Percentiles rank a stretch among this genome's conserved stretches.
These are phyloP conservation scores for Arbacia lixula DNA, from an alignment of 53 echinoderm and acorn worm genomes.

Conservation along the genomic window DNA sequence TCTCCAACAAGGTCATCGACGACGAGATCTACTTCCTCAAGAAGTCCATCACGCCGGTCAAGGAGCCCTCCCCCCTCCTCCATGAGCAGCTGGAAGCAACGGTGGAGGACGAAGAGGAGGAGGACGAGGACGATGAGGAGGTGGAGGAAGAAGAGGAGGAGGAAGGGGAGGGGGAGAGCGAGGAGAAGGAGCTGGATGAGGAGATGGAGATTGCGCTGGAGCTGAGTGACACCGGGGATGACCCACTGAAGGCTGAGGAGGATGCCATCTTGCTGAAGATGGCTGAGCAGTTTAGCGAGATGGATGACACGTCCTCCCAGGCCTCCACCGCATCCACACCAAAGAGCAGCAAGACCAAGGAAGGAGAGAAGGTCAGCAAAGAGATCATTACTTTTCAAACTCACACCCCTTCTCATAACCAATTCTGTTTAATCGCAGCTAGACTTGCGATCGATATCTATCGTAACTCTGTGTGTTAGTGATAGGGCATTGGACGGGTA, in stretches of 20 bases:
- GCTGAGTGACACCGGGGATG: conserved; percentile 41
- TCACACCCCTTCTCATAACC: no score
- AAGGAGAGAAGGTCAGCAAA: conserved; percentile 18
- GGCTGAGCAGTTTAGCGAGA: conserved; percentile 34
- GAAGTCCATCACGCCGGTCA: conserved; percentile 93
- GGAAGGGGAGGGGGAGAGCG: conserved; percentile 47
- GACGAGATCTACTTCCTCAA: conserved; percentile 99
- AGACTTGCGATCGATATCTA: no score
- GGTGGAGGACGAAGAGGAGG: conserved; percentile 44
- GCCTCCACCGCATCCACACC: conserved; percentile 60
- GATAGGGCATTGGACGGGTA: no score
- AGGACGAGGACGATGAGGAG: conserved; percentile 45
- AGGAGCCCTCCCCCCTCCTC: conserved; percentile 96
- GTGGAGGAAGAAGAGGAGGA: conserved; percentile 37
- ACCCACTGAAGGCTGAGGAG: conserved; percentile 60
- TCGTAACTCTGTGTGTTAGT: no score
- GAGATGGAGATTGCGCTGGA: conserved; percentile 30
- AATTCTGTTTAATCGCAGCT: no score
- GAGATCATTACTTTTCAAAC: no score
- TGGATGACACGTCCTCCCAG: conserved; percentile 24
- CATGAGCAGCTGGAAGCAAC: conserved; percentile 59
- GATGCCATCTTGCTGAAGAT: conserved; percentile 36
- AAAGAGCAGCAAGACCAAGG: conserved; percentile 72
- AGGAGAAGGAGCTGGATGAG: conserved; percentile 16
- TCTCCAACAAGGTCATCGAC: conserved; percentile 96